phyloP scores from a whole-genome alignment of 2,888 invertebrate species.

The Apodemia mormo region DNA sequence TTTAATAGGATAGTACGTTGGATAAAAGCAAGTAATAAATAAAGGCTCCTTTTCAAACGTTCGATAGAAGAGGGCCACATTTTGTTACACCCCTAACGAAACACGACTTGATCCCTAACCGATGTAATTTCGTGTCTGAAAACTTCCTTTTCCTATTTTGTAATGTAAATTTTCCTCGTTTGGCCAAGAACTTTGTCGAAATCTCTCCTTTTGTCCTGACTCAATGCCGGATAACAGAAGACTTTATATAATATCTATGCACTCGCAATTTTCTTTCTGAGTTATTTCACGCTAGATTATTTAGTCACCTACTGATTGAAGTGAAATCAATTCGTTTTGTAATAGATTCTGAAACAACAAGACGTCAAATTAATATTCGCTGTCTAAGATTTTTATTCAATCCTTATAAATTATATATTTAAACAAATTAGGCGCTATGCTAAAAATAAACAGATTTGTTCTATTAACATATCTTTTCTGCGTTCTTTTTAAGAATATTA shows the following conservation, averaged over 20 bases:
- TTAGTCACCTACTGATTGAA: constrained; percentile 39
- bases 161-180: constrained; percentile 65
- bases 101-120: constrained; percentile 48
- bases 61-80: constrained; percentile 50
- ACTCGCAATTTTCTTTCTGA: constrained; percentile 32
- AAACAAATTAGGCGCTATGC: background rate
- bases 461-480: background rate
- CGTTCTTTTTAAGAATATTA: background rate
- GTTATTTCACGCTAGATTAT: constrained; percentile 54
- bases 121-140: constrained; percentile 60
- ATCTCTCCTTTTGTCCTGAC: constrained; percentile 55
- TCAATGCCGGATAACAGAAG: constrained; percentile 58
- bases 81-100: constrained; percentile 44
- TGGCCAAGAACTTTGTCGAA: constrained; percentile 52
- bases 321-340: background rate
- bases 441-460: background rate
- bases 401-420: background rate
- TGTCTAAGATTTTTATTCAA: background rate
- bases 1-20: constrained; percentile 43
- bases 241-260: constrained; percentile 58
- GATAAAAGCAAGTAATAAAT: constrained; percentile 54
- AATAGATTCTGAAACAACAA: background rate
- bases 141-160: constrained; percentile 59
- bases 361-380: background rate
- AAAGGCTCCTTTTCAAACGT: constrained; percentile 43